Evolutionary conservation across 2,888 invertebrate species (phyloP).

Genomic region (Brassicogethes aeneus): DNA sequence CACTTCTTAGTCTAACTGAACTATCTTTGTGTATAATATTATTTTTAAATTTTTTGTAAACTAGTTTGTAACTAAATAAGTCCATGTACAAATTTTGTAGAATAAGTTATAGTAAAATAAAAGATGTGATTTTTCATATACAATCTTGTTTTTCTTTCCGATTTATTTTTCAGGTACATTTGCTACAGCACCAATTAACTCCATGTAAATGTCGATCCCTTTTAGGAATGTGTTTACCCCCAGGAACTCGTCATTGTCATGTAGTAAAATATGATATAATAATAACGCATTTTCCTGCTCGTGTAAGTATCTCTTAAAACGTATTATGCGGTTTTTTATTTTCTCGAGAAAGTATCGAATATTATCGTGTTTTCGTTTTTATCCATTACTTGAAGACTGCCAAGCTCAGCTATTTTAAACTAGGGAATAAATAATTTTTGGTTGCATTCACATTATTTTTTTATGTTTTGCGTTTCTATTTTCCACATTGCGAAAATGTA

Average conservation of each 20-base stretch:
- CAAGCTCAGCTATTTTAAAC: neutral
- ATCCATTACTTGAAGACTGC: conserved; percentile 2
- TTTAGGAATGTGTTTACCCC: conserved; percentile 64
- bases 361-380: too few relatives aligned
- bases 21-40: conserved; percentile 13
- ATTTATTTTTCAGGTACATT: conserved; percentile 29
- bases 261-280: conserved; percentile 73
- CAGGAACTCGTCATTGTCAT: conserved; percentile 83
- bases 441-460: conserved; percentile 2
- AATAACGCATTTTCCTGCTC: conserved; percentile 22
- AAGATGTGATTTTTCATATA: conserved; percentile 26
- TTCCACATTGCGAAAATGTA: conserved; percentile 8
- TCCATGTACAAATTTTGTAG: conserved; percentile 32
- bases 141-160: neutral
- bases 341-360: neutral
- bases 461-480: conserved; percentile 4
- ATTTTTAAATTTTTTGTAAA: conserved; percentile 21
- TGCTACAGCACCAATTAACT: conserved; percentile 54
- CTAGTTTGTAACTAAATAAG: conserved; percentile 21
- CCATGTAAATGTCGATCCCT: conserved; percentile 71
- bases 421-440: conserved; percentile 10
- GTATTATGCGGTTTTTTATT: conserved; percentile 8
- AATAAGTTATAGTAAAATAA: conserved; percentile 25
- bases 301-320: conserved; percentile 15
- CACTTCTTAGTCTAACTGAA: conserved; percentile 6